Evolutionary conservation across 2,113 vertebrate species (phyloP).

Genomic region (Osmerus mordax): DNA sequence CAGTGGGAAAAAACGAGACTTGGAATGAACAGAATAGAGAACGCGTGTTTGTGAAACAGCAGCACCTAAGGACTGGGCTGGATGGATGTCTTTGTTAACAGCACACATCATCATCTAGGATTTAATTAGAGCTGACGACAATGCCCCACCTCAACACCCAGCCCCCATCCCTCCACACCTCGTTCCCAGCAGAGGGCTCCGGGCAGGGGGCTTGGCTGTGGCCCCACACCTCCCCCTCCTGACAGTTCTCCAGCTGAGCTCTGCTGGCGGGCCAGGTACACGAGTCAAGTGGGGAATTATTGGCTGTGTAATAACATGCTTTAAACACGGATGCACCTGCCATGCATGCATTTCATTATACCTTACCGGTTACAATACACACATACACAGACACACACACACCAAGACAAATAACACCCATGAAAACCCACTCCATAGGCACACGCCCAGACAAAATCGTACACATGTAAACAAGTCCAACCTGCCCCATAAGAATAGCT

Average conservation of each 20-base stretch:
- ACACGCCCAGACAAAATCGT: slow-evolving; percentile 5
- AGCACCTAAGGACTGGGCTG: background rate
- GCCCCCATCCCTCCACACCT: background rate
- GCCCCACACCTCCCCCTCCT: slow-evolving; percentile 3
- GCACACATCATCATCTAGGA: slow-evolving; percentile 14
- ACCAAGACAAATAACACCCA: background rate
- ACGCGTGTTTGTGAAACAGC: background rate
- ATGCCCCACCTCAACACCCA: background rate
- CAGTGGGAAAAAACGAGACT: background rate
- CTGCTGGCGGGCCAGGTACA: slow-evolving; percentile 58
- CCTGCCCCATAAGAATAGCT: background rate
- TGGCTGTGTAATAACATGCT: slow-evolving; percentile 60
- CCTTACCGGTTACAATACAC: slow-evolving; percentile 17
- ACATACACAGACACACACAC: background rate
- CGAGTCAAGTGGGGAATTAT: slow-evolving; percentile 66
- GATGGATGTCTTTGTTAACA: background rate
- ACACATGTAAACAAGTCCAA: slow-evolving; percentile 2
- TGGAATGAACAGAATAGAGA: slow-evolving; percentile 1
- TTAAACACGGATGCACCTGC: slow-evolving; percentile 66
- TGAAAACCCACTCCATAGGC: slow-evolving; percentile 4
- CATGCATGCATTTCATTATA: slow-evolving; percentile 27
- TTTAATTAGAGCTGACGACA: slow-evolving; percentile 23
- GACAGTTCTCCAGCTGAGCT: slow-evolving; percentile 41
- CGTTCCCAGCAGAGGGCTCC: background rate
- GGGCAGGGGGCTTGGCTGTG: background rate